Base-by-base conservation (phyloP, 2,797 vertebrate genomes). In the Cossypha polioptera region DNA sequence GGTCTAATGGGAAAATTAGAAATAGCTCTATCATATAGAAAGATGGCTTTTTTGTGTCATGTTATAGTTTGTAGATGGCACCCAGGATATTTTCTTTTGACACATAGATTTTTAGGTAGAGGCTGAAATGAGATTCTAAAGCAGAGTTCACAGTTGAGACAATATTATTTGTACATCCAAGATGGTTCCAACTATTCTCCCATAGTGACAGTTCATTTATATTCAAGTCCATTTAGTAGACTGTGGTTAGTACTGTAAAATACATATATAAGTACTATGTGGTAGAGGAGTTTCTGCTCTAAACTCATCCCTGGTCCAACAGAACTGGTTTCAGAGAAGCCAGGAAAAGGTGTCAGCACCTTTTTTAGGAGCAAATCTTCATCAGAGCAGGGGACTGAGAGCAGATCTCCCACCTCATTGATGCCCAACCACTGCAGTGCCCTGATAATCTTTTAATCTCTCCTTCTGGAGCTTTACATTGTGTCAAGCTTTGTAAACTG, bases 1-100 rank as follows among this genome's bases (percentile, higher is more conserved):
- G 93, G 91, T 87, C 96, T 98, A 98, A 98, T 97, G 97, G 97
- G 96, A 97, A 97, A 98, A 98, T 98, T 98, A 98, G 96, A 97
- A 94, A 78, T 58, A 95, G 96, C 92, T 97, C 93, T 95, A 94
- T 97, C 96, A 95, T 88, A 92, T 47, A 96, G 92, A 95, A 84
- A 94, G 92, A 96, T 94, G 87, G 90, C 71, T 97, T 97, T 96
- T 96, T 95, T 94, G 95, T 97, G 95, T 97, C 95, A 86, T 92
- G 88, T 94, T 96, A 91, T 94, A 96, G 92, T 94, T 96, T 90
- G 95, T 87, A 95, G 91, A 95, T 95, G 91, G 92, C 90, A 96
- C 72, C 80, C 59, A 51, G 77, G 92, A 82, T 93, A 94, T 95
- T 95, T 95, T 88, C 74, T 94, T 95, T 86, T 96, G 95, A 97